Percentiles rank a stretch among this genome's conserved stretches.
Conservation (phyloP, 2,113 vertebrate species). For the Polypterus bichir region DNA sequence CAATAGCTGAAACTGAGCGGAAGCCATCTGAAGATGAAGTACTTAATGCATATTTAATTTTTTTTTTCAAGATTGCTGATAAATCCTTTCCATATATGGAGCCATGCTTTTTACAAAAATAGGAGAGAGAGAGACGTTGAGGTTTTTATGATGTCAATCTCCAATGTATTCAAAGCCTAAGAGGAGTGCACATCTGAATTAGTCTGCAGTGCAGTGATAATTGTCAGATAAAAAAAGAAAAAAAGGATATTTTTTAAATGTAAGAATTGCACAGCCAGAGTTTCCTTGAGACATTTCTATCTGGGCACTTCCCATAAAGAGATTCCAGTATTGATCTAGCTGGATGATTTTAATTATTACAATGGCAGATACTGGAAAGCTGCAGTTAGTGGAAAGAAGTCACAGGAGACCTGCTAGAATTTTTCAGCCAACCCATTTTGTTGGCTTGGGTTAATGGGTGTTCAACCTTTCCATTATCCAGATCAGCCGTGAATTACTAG, state of each 20-base stretch:
- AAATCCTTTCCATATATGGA: slow-evolving; percentile 65
- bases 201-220: slow-evolving; percentile 74
- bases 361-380: slow-evolving; percentile 73
- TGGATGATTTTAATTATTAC: slow-evolving; percentile 86
- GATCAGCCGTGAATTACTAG: slow-evolving; percentile 99
- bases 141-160: slow-evolving; percentile 74
- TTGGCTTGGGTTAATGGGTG: slow-evolving; percentile 99
- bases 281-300: slow-evolving; percentile 76
- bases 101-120: slow-evolving; percentile 71
- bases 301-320: slow-evolving; percentile 72
- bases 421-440: slow-evolving; percentile 84
- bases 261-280: slow-evolving; percentile 63
- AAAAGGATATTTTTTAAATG: slow-evolving; percentile 35
- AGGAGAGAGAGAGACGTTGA: slow-evolving; percentile 75
- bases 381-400: slow-evolving; percentile 64
- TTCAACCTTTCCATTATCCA: slow-evolving; percentile 99
- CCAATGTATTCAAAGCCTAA: slow-evolving; percentile 64
- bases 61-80: slow-evolving; percentile 76
- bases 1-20: slow-evolving; percentile 68
- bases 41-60: slow-evolving; percentile 72
- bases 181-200: slow-evolving; percentile 66
- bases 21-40: slow-evolving; percentile 93
- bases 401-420: slow-evolving; percentile 71
- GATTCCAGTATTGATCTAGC: slow-evolving; percentile 84
- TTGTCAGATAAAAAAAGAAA: slow-evolving; percentile 79